phyloP scores from a whole-genome alignment of 1,140 invertebrate genomes.

The Apis cerana region DNA sequence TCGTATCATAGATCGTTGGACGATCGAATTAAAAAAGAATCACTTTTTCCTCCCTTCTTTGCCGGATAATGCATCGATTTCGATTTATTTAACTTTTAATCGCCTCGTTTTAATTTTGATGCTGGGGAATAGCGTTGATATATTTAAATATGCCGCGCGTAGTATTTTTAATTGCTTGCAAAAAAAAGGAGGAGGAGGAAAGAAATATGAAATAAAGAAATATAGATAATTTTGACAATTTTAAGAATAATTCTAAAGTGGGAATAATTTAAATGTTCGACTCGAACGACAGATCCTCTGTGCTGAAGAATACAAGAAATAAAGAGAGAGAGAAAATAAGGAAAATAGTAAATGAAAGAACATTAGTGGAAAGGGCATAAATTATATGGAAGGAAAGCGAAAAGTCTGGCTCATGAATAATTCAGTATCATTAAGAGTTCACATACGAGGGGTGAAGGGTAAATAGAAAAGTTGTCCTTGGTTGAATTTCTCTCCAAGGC shows the following conservation, averaged over 20 bases:
- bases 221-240: too few relatives aligned
- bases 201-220: too few relatives aligned
- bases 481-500: slow-evolving; percentile 23
- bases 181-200: too few relatives aligned
- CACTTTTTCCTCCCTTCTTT: not conserved
- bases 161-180: too few relatives aligned
- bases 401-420: slow-evolving; percentile 21
- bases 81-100: too few relatives aligned
- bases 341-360: not conserved
- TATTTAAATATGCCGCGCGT: too few relatives aligned
- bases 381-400: not conserved
- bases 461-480: slow-evolving; percentile 40
- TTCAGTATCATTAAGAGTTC: slow-evolving; percentile 35
- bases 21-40: too few relatives aligned
- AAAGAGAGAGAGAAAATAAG: not conserved
- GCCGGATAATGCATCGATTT: too few relatives aligned
- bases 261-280: not conserved
- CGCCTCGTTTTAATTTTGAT: too few relatives aligned
- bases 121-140: too few relatives aligned
- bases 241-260: not conserved
- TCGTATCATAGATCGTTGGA: too few relatives aligned
- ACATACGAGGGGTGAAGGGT: slow-evolving; percentile 26
- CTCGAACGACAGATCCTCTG: not conserved
- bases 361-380: not conserved
- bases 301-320: not conserved